Evolutionary conservation across 2,797 vertebrate genomes (phyloP).

Genomic region (Lophotriccus pileatus): DNA sequence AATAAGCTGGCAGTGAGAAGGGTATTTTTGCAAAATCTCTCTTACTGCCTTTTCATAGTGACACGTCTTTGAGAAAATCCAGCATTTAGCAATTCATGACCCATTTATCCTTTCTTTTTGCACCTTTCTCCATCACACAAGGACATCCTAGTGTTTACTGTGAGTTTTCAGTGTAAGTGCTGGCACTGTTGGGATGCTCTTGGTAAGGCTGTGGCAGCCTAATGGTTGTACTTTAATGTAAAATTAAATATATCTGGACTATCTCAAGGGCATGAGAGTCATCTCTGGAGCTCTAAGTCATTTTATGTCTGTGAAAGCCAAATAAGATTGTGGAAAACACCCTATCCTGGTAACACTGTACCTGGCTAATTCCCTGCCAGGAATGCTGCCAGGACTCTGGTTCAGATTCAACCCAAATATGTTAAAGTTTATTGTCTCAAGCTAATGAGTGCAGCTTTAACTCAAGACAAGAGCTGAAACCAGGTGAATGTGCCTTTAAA

Average conservation of each 20-base stretch:
- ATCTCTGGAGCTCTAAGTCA: background rate
- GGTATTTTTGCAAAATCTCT: background rate
- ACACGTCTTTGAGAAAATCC: background rate
- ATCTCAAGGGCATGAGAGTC: background rate
- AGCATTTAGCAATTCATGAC: background rate
- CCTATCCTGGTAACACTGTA: background rate
- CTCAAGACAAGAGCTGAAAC: conserved; percentile 43
- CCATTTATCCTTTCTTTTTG: background rate
- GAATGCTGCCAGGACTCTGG: background rate
- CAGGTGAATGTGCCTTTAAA: conserved; percentile 48
- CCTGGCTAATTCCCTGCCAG: background rate
- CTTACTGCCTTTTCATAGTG: background rate
- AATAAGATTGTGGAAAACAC: background rate
- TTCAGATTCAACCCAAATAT: conserved; percentile 13
- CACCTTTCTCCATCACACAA: background rate
- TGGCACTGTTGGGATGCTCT: accelerated
- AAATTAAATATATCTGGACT: background rate
- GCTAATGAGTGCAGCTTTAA: conserved; percentile 48
- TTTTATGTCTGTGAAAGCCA: conserved; percentile 12
- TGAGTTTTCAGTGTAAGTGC: background rate
- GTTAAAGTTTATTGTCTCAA: conserved; percentile 44
- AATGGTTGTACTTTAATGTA: background rate
- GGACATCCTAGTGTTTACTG: background rate
- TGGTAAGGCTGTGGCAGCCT: background rate
- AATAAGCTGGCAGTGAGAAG: background rate